Evolutionary conservation across 2,113 vertebrate genomes (phyloP).

Genomic region (Macrotis lagotis): DNA sequence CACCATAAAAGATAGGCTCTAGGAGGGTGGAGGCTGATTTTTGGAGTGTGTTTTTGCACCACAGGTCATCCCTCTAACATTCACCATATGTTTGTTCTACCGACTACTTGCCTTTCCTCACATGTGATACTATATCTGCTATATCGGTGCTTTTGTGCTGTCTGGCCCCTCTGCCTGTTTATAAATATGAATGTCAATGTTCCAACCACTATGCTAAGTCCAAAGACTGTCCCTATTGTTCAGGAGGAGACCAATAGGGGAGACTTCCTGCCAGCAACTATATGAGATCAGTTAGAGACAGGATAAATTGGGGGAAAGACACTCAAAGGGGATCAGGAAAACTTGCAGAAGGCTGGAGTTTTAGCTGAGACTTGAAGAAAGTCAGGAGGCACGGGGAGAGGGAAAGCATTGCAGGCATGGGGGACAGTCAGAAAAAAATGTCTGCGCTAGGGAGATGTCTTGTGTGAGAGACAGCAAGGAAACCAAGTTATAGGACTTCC

Average conservation of each 20-base stretch:
- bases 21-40: neutral
- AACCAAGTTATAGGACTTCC: neutral
- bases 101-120: neutral
- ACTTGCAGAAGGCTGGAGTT: neutral
- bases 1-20: neutral
- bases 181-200: neutral
- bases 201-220: neutral
- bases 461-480: neutral
- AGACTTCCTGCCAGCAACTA: neutral
- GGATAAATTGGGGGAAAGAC: neutral
- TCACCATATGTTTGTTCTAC: too few species aligned
- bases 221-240: neutral
- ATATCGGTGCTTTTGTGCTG: neutral
- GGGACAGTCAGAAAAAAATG: neutral
- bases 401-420: neutral
- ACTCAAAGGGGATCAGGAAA: neutral
- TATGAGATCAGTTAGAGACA: neutral
- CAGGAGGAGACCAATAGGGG: neutral
- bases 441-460: neutral
- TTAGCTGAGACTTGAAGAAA: neutral
- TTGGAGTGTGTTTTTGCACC: neutral
- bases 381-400: neutral
- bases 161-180: neutral
- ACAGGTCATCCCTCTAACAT: neutral
- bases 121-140: neutral